Base-by-base conservation (phyloP, 2,797 vertebrate species). In the Leptatherina wallacei region DNA sequence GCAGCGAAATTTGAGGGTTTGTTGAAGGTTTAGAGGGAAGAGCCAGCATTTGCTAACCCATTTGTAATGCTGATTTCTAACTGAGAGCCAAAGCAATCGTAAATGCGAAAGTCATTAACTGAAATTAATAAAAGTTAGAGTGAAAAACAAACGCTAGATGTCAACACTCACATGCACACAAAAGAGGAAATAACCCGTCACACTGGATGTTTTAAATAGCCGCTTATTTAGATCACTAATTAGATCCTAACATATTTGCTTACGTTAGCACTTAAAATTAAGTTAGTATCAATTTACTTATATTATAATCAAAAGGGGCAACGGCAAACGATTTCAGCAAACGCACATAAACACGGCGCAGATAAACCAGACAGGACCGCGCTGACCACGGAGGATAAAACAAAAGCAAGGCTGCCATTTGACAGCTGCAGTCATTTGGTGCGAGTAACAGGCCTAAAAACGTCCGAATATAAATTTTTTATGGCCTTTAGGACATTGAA, bases 391-490 rank as follows among this genome's bases (percentile, higher is more conserved):
- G 77, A 76, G 72, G 65, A 72, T 55, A 24, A 61, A 49, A 69
- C 51, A 55, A 64, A 77, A 77, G 49, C 32, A 22, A 67, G 47
- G 78, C 71, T 75, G 80, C 65, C 76, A 57, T 73, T 71, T 88
- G 84, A 89, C 87, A 87, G 80, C 83, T 83, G 64, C 69, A 18
- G 63, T 75, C 65, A 33, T 69, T 72, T 22, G 51, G 29, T 65
- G 65, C 30, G 8, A n/a, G 18, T 55, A 56, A 65, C 66, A 56
- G 76, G 61, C 72, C 59, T 27, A 0, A 12, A 63, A 69, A 65
- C 22, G 14, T 1, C 33, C 42, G 4, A 27, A 44, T 18, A 56
- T 24, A 49, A 9, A 24, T n/a, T 27, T 11, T 27, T 0, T n/a
- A 9, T 7, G 6, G 16, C 59, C n/a, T n/a, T 22, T 16, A 1